Evolutionary conservation across 2,797 vertebrate species (phyloP), one percentile per base, ranked within the genome.

Genomic region (Remorina albescens): DNA sequence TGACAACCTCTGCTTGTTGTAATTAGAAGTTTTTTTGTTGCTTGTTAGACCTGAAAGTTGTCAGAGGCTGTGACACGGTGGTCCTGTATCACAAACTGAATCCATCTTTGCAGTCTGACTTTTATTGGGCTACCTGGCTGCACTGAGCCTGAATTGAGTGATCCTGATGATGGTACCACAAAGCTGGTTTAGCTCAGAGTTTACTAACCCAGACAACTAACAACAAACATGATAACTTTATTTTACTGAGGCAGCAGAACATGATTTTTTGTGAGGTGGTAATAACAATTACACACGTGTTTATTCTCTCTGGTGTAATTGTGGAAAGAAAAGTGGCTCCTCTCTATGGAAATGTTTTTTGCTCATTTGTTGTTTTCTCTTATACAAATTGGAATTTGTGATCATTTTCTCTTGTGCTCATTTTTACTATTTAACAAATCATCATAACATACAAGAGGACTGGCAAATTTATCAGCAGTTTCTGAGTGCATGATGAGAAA

Each of bases 41-140:
- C 30, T 3, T 1, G 47, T 56, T 5, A 10, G 6, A 39, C 49
- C n/a, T 30, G 58, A 53, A 44, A 1, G 39, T 32, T n/a, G 23
- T 28, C 21, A 15, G 28, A 42, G 32, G 32, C 61, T 34, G 30
- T 32, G 16, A 54, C 16, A 7, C 32, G 37, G 28, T 13, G 15
- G 15, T 49, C 53, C 41, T 57, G 61, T 58, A 70, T 78, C 57
- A 71, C 16, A 12, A 51, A 56, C 55, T 71, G 41, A 5, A 8
- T 54, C 65, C 2, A 2, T 54, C 36, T 18, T 21, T 16, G n/a
- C n/a, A n/a, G 37, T 63, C 46, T 42, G 26, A 15, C 5, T 71
- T 36, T 49, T 8, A 10, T 68, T 66, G 28, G 26, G 26, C 26
- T 39, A n/a, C 11, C 21, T 32, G 15, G 18, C 41, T 54, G 34